These are phyloP conservation scores for Camponotus vicinus DNA, from an alignment of 1,140 invertebrate genomes.

Conservation along the genomic window DNA sequence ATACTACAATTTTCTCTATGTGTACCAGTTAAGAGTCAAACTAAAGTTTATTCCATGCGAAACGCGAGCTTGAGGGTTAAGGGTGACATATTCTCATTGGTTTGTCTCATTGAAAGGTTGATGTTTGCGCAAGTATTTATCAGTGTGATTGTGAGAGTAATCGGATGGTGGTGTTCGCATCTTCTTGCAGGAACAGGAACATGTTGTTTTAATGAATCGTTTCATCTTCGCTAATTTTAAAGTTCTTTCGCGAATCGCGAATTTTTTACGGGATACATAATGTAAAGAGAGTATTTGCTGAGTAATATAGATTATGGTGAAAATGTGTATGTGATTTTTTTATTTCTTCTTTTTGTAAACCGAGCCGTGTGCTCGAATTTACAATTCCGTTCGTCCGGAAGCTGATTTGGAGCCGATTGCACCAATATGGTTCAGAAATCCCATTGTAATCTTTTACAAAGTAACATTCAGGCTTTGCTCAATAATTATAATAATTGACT, in stretches of 20 bases:
- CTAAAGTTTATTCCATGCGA: background rate
- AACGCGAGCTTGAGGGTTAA: constrained; percentile 59
- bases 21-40: constrained; percentile 21
- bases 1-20: background rate
- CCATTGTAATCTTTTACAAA: constrained; percentile 5
- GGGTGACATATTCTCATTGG: constrained; percentile 48
- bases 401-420: constrained; percentile 24
- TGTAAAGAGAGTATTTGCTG: constrained; percentile 1
- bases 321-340: background rate
- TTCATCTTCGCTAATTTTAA: background rate
- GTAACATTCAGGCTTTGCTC: background rate
- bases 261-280: constrained; percentile 6
- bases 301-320: background rate
- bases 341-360: constrained; percentile 2
- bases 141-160: constrained; percentile 53
- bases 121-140: constrained; percentile 55
- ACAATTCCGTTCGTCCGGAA: background rate
- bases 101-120: constrained; percentile 61
- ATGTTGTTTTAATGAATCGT: constrained; percentile 3
- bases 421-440: background rate
- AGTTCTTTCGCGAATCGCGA: background rate
- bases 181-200: constrained; percentile 36
- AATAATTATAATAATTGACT: background rate
- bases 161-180: constrained; percentile 46
- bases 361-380: constrained; percentile 7